Evolutionary conservation across 1,140 invertebrate species (phyloP).

Genomic region (Nasonia giraulti): DNA sequence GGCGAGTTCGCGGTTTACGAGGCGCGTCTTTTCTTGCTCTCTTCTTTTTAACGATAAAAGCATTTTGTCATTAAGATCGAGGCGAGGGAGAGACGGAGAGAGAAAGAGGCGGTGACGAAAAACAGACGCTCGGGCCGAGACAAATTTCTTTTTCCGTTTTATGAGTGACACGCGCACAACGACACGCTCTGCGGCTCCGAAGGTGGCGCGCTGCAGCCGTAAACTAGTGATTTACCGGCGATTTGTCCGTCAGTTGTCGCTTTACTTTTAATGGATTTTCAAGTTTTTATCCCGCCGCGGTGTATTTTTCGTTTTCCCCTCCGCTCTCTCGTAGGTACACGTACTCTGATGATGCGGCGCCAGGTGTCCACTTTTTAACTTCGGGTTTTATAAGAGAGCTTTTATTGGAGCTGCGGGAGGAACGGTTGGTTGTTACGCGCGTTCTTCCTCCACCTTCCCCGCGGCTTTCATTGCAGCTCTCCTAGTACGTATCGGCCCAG

Average conservation of each 20-base stretch:
- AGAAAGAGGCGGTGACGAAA: background rate
- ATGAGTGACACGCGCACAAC: conserved; percentile 20
- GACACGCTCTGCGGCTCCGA: too few relatives aligned
- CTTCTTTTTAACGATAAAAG: conserved; percentile 48
- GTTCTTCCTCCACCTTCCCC: background rate
- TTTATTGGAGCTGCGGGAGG: too few relatives aligned
- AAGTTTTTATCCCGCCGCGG: background rate
- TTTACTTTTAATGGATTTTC: conserved; percentile 3
- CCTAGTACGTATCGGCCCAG: too few relatives aligned
- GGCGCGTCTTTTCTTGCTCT: background rate
- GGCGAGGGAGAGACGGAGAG: background rate
- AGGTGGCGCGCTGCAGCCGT: background rate
- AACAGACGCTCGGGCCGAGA: background rate
- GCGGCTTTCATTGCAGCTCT: background rate
- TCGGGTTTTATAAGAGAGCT: too few relatives aligned
- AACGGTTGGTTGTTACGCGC: too few relatives aligned
- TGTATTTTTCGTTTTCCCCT: background rate
- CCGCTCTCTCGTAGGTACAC: background rate
- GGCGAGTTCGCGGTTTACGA: background rate
- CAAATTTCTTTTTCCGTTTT: conserved; percentile 28
- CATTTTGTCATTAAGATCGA: conserved; percentile 44
- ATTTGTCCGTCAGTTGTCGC: conserved; percentile 40
- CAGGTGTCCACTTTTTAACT: too few relatives aligned
- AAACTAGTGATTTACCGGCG: conserved; percentile 41
- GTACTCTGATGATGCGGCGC: background rate